Percentiles rank a stretch among this genome's conserved stretches.
Conservation (phyloP, 92 coral and sea anemone genomes). For the Bergia sp. region DNA sequence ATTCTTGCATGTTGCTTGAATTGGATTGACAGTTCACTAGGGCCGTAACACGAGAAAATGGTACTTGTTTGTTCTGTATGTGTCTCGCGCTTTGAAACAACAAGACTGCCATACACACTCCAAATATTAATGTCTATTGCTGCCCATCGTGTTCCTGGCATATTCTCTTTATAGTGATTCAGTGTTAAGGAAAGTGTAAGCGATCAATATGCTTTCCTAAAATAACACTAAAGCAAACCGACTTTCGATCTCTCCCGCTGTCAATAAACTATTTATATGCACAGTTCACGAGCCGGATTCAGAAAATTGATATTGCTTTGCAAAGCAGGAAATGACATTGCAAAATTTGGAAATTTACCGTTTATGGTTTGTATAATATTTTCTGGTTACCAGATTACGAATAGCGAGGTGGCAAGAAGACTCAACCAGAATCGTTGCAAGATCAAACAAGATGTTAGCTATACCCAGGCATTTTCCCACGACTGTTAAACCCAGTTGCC, state of each 20-base stretch:
- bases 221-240: neutral
- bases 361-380: no score
- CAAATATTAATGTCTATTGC: neutral
- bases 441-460: neutral
- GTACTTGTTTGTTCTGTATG: neutral
- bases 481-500: neutral
- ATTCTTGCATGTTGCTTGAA: no score
- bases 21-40: no score
- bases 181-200: no score
- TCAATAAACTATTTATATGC: neutral
- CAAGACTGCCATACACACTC: neutral
- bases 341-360: neutral
- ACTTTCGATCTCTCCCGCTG: slow-evolving; percentile 1
- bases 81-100: neutral
- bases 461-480: neutral
- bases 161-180: neutral
- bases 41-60: no score
- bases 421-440: neutral
- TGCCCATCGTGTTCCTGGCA: neutral
- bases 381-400: neutral
- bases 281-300: neutral
- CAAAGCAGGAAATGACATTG: neutral
- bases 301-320: neutral
- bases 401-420: neutral
- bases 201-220: neutral